A percentile compares a stretch with the other conserved stretches of the same genome.
phyloP scores from a whole-genome alignment of 1,140 invertebrate genomes.

The Aphelenchoides fujianensis region DNA sequence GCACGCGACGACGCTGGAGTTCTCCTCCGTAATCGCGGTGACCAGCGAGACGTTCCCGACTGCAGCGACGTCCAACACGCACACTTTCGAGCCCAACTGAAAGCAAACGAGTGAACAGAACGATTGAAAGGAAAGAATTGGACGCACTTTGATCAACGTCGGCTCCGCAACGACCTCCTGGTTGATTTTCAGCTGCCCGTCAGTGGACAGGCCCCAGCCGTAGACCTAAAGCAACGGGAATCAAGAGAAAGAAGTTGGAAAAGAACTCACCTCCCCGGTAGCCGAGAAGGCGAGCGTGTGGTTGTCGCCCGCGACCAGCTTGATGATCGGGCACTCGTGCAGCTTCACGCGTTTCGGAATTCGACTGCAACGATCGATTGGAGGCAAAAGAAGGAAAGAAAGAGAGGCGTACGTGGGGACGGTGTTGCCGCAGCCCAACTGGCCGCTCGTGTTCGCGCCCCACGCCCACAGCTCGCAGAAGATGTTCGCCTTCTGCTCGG shows the following conservation, averaged over 20 bases:
- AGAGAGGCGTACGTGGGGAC: too few relatives aligned
- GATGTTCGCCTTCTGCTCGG: slow-evolving; percentile 8
- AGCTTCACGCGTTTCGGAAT: slow-evolving; percentile 21
- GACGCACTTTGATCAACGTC: slow-evolving; percentile 28
- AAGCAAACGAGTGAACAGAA: not conserved
- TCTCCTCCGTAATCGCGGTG: not conserved
- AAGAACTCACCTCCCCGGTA: slow-evolving; percentile 34
- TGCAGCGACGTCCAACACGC: slow-evolving; percentile 3
- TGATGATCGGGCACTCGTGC: slow-evolving; percentile 17
- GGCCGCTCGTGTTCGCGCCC: slow-evolving; percentile 26
- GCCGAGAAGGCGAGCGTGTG: slow-evolving; percentile 25
- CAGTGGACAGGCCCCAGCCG: slow-evolving; percentile 28
- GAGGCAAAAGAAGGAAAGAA: too few relatives aligned
- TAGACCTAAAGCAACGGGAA: too few relatives aligned
- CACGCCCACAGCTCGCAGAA: slow-evolving; percentile 32
- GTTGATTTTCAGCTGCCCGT: slow-evolving; percentile 35
- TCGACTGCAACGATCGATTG: too few relatives aligned
- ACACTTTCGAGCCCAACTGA: slow-evolving; percentile 15
- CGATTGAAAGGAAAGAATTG: too few relatives aligned
- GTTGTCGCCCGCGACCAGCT: slow-evolving; percentile 24
- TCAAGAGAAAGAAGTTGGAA: too few relatives aligned
- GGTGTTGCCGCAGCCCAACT: slow-evolving; percentile 29
- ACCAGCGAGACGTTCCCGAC: not conserved
- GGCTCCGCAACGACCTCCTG: slow-evolving; percentile 25
- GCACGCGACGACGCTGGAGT: slow-evolving; percentile 14